Conservation (phyloP, 2,113 vertebrate genomes). For the Trochalopteron elliotii region DNA sequence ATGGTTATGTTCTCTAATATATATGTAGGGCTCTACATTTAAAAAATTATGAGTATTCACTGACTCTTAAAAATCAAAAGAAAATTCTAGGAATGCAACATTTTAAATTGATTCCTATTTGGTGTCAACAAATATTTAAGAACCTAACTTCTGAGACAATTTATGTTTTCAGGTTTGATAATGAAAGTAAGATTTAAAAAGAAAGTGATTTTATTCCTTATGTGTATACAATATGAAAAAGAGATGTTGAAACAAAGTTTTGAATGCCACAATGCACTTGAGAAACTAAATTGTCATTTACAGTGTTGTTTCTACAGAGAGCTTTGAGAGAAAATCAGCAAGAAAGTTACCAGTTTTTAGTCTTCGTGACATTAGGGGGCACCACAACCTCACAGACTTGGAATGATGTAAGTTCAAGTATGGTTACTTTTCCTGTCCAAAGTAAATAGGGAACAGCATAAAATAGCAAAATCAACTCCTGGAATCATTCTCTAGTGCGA, state of each 20-base stretch:
- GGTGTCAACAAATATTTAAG: background rate
- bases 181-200: background rate
- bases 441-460: background rate
- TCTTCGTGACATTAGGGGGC: slow-evolving; percentile 34
- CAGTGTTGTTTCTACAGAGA: background rate
- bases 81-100: background rate
- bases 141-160: background rate
- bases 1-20: background rate
- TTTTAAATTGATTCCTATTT: background rate
- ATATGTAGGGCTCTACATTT: background rate
- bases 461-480: background rate
- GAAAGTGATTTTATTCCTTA: background rate
- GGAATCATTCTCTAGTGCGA: background rate
- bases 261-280: background rate
- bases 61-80: background rate
- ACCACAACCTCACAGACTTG: background rate
- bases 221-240: background rate
- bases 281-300: background rate
- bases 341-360: background rate
- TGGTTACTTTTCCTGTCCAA: background rate
- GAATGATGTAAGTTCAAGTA: background rate
- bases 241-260: background rate
- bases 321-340: background rate
- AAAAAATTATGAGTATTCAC: background rate
- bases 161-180: background rate